Base-by-base conservation (phyloP, 2,888 invertebrate genomes). In the Clivina fossor region DNA sequence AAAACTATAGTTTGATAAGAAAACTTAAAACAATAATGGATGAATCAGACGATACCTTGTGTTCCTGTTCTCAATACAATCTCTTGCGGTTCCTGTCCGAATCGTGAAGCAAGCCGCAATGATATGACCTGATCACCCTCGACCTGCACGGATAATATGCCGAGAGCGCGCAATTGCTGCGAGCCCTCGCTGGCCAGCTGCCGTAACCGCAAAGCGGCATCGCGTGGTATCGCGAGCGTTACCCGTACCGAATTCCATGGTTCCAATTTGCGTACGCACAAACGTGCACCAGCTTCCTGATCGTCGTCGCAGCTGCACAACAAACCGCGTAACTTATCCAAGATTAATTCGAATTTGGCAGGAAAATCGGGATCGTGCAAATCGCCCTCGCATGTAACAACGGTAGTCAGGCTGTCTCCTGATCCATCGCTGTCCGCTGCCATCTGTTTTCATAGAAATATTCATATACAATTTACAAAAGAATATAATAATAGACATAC, bases 211-310 rank as follows among this genome's bases (percentile, higher is more conserved):
- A 88, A 81, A 71, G 96, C 96, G 71, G 96, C 96, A 78, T 95
- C 95, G 74, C 90, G 87, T 69, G 96, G 95, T 80, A 97, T 93
- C 73, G 93, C 93, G 82, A 97, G 88, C 78, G 95, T 96, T 75
- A 97, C 94, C 77, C 93, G 88, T 68, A 97, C 96, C 68, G 94
- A 93, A 80, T 95, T 94, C 94, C 94, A 97, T 82, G 96, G 96
- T 84, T 96, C 96, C 79, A 94, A 85, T 75, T 88, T 88, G 70
- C 82, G 80, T 64, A 88, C 80, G 71, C 79, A 79, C 67, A 86
- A 74, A 67, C 76, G 77, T 64, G 78, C 77, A 63, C 76, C 73
- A 61, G 40, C 33, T 8, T 16, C 37, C 5, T 46, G 16, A 20
- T 30, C 48, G n/a, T 22, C 16, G 18, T 26, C 44, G 16, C 37